Base-by-base conservation (phyloP, 1,140 invertebrate genomes). In the Heterodera carotae region DNA sequence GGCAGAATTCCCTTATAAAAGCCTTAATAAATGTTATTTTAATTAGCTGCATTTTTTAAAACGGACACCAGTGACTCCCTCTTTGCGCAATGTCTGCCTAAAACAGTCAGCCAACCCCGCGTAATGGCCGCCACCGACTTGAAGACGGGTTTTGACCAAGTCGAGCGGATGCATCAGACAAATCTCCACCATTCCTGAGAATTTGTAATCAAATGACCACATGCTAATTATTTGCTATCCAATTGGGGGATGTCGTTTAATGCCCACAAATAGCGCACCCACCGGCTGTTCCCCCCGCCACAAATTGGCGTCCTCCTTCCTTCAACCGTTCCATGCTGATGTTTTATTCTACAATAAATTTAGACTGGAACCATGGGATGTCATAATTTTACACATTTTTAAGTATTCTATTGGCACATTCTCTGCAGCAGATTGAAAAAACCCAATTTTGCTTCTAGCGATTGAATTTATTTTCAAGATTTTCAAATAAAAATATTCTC, bases 131-230 rank as follows among this genome's bases (percentile, higher is more conserved):
- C 90, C 87, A 88, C 94, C 93, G 43, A 94, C 90, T 88, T 94
- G 93, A 81, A 94, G 91, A 75, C 93, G 89, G 7, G 94, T 97
- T 90, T 96, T 96, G 0, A 96, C 91, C 73, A 96, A 89, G 89
- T 97, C 94, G 85, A 96, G 90, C 2, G 94, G 95, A 90, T 96
- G 94, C 94, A 97, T 96, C 75, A 96, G 92, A 85, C 93, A 95
- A 68, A 96, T 93, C 91, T 97, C 95, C 22, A 95, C 91, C 89
- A 96, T 95, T 31, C 89, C 89, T 90, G 77, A 69, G 80, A 15
- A 76, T n/a, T 62, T 48, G 25, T 76, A n/a, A n/a, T n/a, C n/a
- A n/a, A n/a, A n/a, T n/a, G n/a, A n/a, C n/a, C n/a, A n/a, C n/a
- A n/a, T n/a, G n/a, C n/a, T n/a, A n/a, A n/a, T n/a, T n/a, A n/a